These are phyloP conservation scores for Caretta caretta DNA, from an alignment of 2,113 vertebrate genomes.

Conservation along the genomic window DNA sequence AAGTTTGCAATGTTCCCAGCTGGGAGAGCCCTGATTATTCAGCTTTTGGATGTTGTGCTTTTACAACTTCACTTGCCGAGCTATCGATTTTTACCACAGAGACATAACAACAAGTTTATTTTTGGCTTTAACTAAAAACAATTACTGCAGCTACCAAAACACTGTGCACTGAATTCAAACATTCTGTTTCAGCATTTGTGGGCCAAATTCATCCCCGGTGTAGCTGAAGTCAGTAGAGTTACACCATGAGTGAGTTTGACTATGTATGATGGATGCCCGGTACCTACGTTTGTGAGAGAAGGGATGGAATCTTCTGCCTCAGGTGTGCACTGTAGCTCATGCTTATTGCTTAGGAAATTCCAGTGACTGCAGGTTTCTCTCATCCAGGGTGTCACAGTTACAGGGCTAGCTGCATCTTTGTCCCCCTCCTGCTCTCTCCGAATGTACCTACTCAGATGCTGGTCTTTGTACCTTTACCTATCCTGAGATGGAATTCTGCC, in stretches of 20 bases:
- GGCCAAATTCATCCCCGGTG: rapidly evolving
- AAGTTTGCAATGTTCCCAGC: neutral
- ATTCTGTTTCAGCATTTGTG: constrained; percentile 7
- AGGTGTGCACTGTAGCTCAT: neutral
- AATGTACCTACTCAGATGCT: neutral
- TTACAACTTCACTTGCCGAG: neutral
- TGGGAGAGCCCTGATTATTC: neutral
- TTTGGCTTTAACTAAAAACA: constrained; percentile 47
- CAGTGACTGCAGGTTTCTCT: neutral
- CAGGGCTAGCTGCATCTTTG: neutral
- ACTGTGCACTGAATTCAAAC: constrained; percentile 10
- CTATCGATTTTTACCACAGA: constrained; percentile 25
- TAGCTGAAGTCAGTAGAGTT: neutral
- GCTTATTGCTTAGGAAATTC: neutral
- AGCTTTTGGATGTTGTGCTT: neutral
- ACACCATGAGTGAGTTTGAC: neutral
- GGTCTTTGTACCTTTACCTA: neutral
- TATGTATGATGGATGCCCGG: neutral
- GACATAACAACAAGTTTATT: constrained; percentile 56
- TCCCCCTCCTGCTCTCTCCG: neutral
- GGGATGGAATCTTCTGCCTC: neutral
- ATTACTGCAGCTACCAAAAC: constrained; percentile 55
- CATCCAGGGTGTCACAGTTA: neutral
- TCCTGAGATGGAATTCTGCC: neutral
- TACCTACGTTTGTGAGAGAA: neutral